Conservation (phyloP, 2,888 invertebrate genomes). For the Phaedon cochleariae region DNA sequence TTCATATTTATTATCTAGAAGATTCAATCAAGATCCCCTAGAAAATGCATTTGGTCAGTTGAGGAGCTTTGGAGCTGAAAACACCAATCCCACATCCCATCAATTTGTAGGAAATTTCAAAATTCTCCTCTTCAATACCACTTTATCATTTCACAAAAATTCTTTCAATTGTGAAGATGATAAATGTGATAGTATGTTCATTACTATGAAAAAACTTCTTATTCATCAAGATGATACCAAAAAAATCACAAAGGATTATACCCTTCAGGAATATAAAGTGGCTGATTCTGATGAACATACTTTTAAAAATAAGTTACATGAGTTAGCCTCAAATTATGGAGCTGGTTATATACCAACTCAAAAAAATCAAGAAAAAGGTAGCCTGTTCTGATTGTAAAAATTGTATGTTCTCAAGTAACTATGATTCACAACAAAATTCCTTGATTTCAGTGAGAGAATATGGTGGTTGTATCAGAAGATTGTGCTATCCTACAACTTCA, state of each 20-base stretch:
- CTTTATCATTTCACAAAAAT: constrained; percentile 14
- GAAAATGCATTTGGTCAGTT: constrained; percentile 18
- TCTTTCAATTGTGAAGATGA: constrained; percentile 23
- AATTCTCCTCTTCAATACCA: constrained; percentile 2
- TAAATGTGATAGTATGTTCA: not conserved
- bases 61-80: constrained; percentile 14
- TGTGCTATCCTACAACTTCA: constrained; percentile 6
- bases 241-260: too few relatives aligned
- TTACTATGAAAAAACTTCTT: too few relatives aligned
- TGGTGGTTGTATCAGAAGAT: constrained; percentile 15
- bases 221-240: too few relatives aligned
- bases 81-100: constrained; percentile 13
- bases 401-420: constrained; percentile 9
- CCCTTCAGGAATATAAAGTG: too few relatives aligned
- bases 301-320: not conserved
- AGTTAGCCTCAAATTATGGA: constrained; percentile 17
- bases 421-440: constrained; percentile 4
- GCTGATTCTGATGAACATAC: not conserved
- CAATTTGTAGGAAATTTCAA: constrained; percentile 19
- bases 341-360: constrained; percentile 17
- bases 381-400: constrained; percentile 9
- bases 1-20: constrained; percentile 2
- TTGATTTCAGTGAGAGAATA: constrained; percentile 21
- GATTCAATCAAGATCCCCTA: constrained; percentile 22
- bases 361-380: constrained; percentile 5